Evolutionary conservation across 2,888 invertebrate genomes (phyloP), one percentile per base, ranked within the genome.

Genomic region (Latrodectus hesperus): DNA sequence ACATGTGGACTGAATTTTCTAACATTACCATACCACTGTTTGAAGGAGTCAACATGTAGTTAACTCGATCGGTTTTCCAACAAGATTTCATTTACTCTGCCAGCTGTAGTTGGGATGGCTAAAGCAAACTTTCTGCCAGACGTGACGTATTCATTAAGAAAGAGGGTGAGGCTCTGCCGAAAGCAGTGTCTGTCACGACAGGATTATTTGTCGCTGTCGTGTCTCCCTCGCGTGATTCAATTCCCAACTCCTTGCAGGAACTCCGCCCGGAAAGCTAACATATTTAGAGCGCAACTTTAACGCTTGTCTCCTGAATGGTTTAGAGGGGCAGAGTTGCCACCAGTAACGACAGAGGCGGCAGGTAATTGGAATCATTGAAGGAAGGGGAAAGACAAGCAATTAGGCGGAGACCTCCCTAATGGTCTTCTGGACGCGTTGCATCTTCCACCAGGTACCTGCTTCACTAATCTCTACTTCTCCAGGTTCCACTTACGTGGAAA

Each of bases 291-390:
- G 14, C 71, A 38, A 71, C 53, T 9, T 17, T 17, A 17, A n/a
- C 73, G 55, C 55, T 14, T 55, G 64, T 75, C 75, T 26, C n/a
- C 16, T 64, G 60, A 75, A 75, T 75, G 26, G 64, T 51, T 38
- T 38, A 26, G n/a, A 49, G 75, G 14, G 26, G 75, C 60, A 26
- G 55, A 53, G 17, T 68, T 60, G 49, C 49, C 83, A 70, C 76
- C 70, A 55, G 22, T 71, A 71, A 76, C 67, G 70, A 17, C 65
- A 60, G 22, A 71, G 75, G 52, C 65, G 83, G 64, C 64, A 26
- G 76, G 78, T 84, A 84, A 84, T 84, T 84, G 84, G 84, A 84
- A 84, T 84, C 84, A 84, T 77, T 78, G 84, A 26, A 17, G 84
- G 12, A 75, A 68, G 75, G 73, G 84, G 84, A 84, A 22, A 78